Evolutionary conservation across 2,113 vertebrate genomes (phyloP).

Genomic region (Arothron firmamentum): DNA sequence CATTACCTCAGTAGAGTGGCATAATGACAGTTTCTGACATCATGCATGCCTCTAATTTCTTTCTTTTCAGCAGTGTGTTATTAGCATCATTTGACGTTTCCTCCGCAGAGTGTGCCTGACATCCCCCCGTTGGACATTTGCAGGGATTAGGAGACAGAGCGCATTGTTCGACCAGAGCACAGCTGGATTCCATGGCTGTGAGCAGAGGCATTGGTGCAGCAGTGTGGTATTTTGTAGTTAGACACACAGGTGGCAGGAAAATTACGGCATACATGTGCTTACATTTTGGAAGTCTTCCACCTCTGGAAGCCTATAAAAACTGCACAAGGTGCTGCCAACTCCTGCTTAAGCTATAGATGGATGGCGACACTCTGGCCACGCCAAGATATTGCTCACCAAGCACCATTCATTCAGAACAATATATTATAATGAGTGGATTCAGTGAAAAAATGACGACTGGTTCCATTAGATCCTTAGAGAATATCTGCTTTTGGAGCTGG

Average conservation of each 20-base stretch:
- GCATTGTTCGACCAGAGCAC: slow-evolving; percentile 55
- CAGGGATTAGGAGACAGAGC: slow-evolving; percentile 43
- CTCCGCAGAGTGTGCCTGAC: slow-evolving; percentile 12
- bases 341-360: slow-evolving; percentile 67
- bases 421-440: slow-evolving; percentile 53
- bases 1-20: slow-evolving; percentile 45
- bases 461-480: slow-evolving; percentile 23
- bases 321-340: slow-evolving; percentile 39
- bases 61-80: slow-evolving; percentile 64
- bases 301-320: slow-evolving; percentile 61
- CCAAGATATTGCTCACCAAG: slow-evolving; percentile 55
- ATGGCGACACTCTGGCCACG: slow-evolving; percentile 27
- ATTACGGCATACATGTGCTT: slow-evolving; percentile 59
- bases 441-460: slow-evolving; percentile 47
- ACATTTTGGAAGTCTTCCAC: slow-evolving; percentile 60
- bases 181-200: slow-evolving; percentile 42
- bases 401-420: slow-evolving; percentile 17
- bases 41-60: slow-evolving; percentile 51
- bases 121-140: slow-evolving; percentile 11
- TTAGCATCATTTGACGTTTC: slow-evolving; percentile 65
- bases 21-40: slow-evolving; percentile 49
- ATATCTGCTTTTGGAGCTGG: slow-evolving; percentile 9
- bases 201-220: slow-evolving; percentile 26
- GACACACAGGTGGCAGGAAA: slow-evolving; percentile 69
- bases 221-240: slow-evolving; percentile 7